phyloP scores from a whole-genome alignment of 92 coral and sea anemone species.

The Actinostola sp. region DNA sequence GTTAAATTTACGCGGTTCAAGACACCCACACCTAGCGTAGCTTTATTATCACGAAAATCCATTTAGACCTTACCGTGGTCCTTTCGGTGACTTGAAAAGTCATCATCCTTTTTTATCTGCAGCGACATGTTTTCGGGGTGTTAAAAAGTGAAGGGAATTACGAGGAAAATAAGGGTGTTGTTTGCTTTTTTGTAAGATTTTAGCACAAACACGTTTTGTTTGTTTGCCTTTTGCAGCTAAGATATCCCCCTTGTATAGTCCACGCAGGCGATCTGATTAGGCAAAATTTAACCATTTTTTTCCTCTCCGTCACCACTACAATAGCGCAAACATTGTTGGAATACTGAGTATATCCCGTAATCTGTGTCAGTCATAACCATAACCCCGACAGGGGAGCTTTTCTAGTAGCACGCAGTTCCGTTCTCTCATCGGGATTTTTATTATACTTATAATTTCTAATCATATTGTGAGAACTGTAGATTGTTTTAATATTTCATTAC shows the following conservation, averaged over 20 bases:
- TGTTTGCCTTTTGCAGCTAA: slow-evolving; percentile 14
- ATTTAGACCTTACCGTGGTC: slow-evolving; percentile 53
- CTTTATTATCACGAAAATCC: background rate
- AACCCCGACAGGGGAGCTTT: too few relatives aligned
- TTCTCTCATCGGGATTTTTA: too few relatives aligned
- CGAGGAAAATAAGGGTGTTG: background rate
- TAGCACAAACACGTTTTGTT: slow-evolving; percentile 15
- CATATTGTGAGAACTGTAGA: too few relatives aligned
- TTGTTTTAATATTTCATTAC: too few relatives aligned
- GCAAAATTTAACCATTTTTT: too few relatives aligned
- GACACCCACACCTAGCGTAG: slow-evolving; percentile 6
- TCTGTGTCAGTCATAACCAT: too few relatives aligned
- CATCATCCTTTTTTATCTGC: slow-evolving; percentile 53
- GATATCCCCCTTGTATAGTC: slow-evolving; percentile 2
- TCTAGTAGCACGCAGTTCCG: too few relatives aligned
- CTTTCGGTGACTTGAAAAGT: slow-evolving; percentile 74
- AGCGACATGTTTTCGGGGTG: slow-evolving; percentile 60
- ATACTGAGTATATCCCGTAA: too few relatives aligned
- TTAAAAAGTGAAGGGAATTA: background rate
- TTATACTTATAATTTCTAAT: too few relatives aligned
- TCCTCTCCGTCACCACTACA: background rate
- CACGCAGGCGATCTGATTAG: background rate
- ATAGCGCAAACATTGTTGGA: too few relatives aligned
- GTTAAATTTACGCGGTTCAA: slow-evolving; percentile 6
- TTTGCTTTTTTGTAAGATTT: background rate